Evolutionary conservation across 2,888 invertebrate genomes (phyloP).

Genomic region (Epiblema foenella): DNA sequence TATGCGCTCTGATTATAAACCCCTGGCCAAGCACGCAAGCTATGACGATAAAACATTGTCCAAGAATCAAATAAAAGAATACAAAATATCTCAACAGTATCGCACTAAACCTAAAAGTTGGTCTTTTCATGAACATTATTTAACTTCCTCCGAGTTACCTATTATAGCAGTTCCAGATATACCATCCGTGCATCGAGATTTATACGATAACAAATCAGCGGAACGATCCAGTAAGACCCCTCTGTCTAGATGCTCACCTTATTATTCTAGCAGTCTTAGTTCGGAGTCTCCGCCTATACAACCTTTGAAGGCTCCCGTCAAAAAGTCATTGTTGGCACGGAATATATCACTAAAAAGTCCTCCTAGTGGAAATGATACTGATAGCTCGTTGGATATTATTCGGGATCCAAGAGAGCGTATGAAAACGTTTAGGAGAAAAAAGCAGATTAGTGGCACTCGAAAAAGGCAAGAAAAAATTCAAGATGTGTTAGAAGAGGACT

Average conservation of each 20-base stretch:
- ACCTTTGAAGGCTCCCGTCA: conserved; percentile 87
- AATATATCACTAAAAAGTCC: conserved; percentile 88
- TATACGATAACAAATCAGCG: conserved; percentile 71
- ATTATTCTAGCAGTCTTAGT: conserved; percentile 90
- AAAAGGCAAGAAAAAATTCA: conserved; percentile 84
- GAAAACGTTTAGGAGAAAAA: conserved; percentile 88
- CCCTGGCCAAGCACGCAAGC: conserved; percentile 87
- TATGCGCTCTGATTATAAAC: conserved; percentile 83
- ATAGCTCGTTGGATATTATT: conserved; percentile 88
- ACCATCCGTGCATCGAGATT: conserved; percentile 77
- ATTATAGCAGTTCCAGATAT: conserved; percentile 84
- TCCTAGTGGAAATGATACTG: conserved; percentile 90
- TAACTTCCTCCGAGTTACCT: conserved; percentile 82
- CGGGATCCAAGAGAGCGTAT: conserved; percentile 88
- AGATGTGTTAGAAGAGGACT: conserved; percentile 82
- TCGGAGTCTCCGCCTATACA: conserved; percentile 90
- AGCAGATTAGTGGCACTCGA: conserved; percentile 85
- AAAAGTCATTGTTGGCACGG: conserved; percentile 85
- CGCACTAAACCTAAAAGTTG: conserved; percentile 86
- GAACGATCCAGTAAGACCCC: conserved; percentile 83
- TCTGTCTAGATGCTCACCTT: conserved; percentile 89
- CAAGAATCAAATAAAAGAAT: conserved; percentile 87
- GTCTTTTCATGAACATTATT: conserved; percentile 87
- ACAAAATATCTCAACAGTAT: conserved; percentile 83
- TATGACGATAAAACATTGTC: conserved; percentile 87